Percentiles rank a stretch among this genome's conserved stretches.
Evolutionary conservation across 2,113 vertebrate species (phyloP).

Genomic region (Spea multiplicata): DNA sequence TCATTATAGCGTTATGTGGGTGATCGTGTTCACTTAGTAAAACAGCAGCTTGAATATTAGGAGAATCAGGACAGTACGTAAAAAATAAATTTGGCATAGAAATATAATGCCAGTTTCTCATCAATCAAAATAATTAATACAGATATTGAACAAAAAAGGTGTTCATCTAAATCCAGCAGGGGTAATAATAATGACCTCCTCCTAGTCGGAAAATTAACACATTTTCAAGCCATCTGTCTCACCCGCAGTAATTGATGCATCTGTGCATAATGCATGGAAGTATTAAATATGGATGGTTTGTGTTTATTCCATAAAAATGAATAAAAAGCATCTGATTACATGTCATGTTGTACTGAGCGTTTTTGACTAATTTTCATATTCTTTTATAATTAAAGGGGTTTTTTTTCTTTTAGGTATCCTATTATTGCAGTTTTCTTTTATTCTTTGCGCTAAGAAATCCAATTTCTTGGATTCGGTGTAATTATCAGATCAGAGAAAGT

Average conservation of each 20-base stretch:
- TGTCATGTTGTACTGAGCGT: no score
- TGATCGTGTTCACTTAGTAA: constrained; percentile 27
- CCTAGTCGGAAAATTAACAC: neutral
- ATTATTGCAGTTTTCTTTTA: neutral
- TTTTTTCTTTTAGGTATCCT: neutral
- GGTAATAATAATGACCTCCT: neutral
- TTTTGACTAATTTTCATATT: no score
- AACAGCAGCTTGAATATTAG: neutral
- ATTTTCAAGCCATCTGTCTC: constrained; percentile 8
- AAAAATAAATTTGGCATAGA: constrained; percentile 8
- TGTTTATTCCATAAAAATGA: neutral
- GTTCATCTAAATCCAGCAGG: neutral
- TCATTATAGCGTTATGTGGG: neutral
- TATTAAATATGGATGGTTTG: neutral
- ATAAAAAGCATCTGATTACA: neutral
- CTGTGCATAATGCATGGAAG: neutral
- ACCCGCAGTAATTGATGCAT: neutral
- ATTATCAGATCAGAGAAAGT: constrained; percentile 22
- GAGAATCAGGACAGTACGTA: neutral
- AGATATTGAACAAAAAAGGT: constrained; percentile 7
- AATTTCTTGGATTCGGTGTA: neutral
- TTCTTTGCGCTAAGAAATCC: neutral
- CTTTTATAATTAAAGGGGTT: neutral
- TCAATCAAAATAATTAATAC: constrained; percentile 14
- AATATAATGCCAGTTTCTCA: neutral